Evolutionary conservation across 1,140 invertebrate species (phyloP).

Genomic region (Drosophila guanche): DNA sequence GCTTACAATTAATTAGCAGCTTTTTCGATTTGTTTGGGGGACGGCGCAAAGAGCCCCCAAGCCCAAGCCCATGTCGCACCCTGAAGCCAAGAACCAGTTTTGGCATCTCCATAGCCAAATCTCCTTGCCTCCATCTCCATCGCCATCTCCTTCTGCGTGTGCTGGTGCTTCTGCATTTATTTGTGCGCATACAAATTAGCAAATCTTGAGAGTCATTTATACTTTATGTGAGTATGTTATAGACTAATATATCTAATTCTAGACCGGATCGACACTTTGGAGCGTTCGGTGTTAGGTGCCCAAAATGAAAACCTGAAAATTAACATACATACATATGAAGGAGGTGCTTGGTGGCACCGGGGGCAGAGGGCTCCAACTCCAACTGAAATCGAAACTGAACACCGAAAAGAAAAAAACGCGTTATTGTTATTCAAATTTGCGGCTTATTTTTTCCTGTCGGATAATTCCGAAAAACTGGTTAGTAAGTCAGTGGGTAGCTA

Average conservation of each 20-base stretch:
- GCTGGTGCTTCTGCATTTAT: conserved; percentile 35
- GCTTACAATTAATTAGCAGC: conserved; percentile 71
- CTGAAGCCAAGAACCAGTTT: conserved; percentile 43
- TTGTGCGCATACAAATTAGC: conserved; percentile 66
- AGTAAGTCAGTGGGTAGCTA: conserved; percentile 79
- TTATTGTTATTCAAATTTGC: conserved; percentile 76
- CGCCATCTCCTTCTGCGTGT: neutral
- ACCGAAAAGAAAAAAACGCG: conserved; percentile 53
- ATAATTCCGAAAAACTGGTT: conserved; percentile 72
- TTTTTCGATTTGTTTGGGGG: conserved; percentile 60
- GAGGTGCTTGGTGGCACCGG: neutral
- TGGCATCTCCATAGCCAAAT: conserved; percentile 7
- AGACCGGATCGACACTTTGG: conserved; percentile 53
- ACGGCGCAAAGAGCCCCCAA: conserved; percentile 58
- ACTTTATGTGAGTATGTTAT: conserved; percentile 42
- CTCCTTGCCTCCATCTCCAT: neutral
- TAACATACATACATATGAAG: conserved; percentile 66
- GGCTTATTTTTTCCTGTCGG: conserved; percentile 35
- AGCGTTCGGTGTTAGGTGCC: conserved; percentile 29
- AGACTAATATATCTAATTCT: conserved; percentile 70
- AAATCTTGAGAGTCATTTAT: conserved; percentile 36
- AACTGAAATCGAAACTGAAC: conserved; percentile 75
- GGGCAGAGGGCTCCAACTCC: conserved; percentile 10
- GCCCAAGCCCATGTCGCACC: conserved; percentile 10
- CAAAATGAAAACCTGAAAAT: conserved; percentile 55